Evolutionary conservation across 2,888 invertebrate species (phyloP).

Genomic region (Drosophila colorata): DNA sequence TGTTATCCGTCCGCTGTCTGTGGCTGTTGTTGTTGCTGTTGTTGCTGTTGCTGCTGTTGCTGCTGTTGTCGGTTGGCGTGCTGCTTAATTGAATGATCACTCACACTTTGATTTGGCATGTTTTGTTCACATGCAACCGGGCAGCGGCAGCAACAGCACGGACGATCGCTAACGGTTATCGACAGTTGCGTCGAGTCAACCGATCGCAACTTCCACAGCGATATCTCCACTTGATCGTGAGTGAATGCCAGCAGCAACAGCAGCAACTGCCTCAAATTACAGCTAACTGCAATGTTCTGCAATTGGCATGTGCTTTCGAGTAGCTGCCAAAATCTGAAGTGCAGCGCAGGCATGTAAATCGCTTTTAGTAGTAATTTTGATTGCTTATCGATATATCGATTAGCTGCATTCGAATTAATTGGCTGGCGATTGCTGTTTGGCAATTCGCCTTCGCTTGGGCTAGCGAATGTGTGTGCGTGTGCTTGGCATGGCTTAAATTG

Average conservation of each 20-base stretch:
- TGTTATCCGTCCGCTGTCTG: conserved; percentile 17
- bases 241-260: conserved; percentile 57
- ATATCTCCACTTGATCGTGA: conserved; percentile 65
- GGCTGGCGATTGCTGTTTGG: neutral
- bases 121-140: conserved; percentile 72
- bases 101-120: conserved; percentile 79
- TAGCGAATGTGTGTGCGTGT: neutral
- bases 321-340: conserved; percentile 18
- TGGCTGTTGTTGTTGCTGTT: conserved; percentile 21
- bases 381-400: conserved; percentile 48
- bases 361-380: conserved; percentile 16
- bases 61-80: conserved; percentile 68
- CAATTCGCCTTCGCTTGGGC: neutral
- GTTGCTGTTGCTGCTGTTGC: conserved; percentile 60
- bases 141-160: conserved; percentile 31
- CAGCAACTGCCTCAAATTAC: conserved; percentile 43
- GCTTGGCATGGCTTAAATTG: no score
- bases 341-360: conserved; percentile 41
- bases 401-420: conserved; percentile 3
- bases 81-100: conserved; percentile 81
- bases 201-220: conserved; percentile 44
- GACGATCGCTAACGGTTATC: conserved; percentile 69
- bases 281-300: conserved; percentile 47
- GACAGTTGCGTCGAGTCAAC: conserved; percentile 65
- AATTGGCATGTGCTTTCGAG: conserved; percentile 28